Evolutionary conservation across 1,140 invertebrate genomes (phyloP), one percentile per base, ranked within the genome.

Genomic region (Cotesia glomerata): DNA sequence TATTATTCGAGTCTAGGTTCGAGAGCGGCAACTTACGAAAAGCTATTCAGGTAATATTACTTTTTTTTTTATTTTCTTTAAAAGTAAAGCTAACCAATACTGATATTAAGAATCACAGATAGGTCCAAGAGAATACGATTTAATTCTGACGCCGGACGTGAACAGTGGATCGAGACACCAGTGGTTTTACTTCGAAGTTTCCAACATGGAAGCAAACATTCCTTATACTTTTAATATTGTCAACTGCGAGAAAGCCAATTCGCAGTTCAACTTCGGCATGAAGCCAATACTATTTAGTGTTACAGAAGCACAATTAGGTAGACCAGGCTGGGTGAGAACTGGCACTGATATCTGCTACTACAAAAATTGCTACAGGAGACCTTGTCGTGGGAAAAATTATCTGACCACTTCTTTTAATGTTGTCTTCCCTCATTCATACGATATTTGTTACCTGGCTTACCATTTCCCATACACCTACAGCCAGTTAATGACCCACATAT

Each of bases 141-240:
- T 98, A 36, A 92, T 97, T 68, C 82, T 98, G 63, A 94, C 91
- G 84, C 93, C 95, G 8, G 96, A 98, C 81, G 92, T 96, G 1
- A 97, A 97, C 84, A 93, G 93, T 26, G 87, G 85, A 5, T 91
- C 91, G 67, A 90, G 95, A 75, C 93, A 94, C 79, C 95, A 97
- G 76, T 98, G 96, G 96, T 98, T 97, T 86, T 98, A 97, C 86
- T 98, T 97, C 83, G 92, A 95, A 88, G 92, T 97, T 2, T 92
- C 91, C 16, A 94, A 95, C 80, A 96, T 95, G 92, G 88, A 92
- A 67, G 88, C 91, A 26, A 88, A 89, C 56, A 82, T 89, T 0
- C 87, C 91, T 0, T 97, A 97, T 79, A 91, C 92, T 32, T 97
- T 98, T 85, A 97, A 97, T 85, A 95, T 98, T 51, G 90, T 97